These are phyloP conservation scores for Sipunculus nudus DNA, from an alignment of 2,888 invertebrate genomes.

Conservation along the genomic window DNA sequence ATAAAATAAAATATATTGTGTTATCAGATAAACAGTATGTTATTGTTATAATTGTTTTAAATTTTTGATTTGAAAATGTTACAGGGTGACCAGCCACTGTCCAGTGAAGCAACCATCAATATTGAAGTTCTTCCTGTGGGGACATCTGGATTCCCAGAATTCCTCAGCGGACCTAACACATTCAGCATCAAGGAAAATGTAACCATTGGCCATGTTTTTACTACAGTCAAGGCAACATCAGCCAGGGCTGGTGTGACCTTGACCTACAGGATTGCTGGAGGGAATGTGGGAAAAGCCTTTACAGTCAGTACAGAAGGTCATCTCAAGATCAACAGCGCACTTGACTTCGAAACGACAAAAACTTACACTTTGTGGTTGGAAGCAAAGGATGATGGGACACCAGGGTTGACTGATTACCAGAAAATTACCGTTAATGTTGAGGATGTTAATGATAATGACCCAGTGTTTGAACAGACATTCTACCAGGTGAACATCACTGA, in stretches of 20 bases:
- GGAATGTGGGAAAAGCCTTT: slow-evolving; percentile 91
- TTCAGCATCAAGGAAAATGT: slow-evolving; percentile 69
- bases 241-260: slow-evolving; percentile 50
- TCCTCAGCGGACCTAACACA: slow-evolving; percentile 70
- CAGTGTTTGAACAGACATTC: slow-evolving; percentile 77
- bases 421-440: slow-evolving; percentile 84
- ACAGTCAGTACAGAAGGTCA: slow-evolving; percentile 82
- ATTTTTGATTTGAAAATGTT: too few species aligned
- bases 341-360: slow-evolving; percentile 88
- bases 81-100: slow-evolving; percentile 74
- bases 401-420: slow-evolving; percentile 44
- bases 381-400: slow-evolving; percentile 68
- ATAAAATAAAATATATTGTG: too few species aligned
- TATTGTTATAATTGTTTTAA: too few species aligned
- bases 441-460: slow-evolving; percentile 92
- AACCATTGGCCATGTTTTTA: slow-evolving; percentile 70
- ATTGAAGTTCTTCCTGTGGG: slow-evolving; percentile 81
- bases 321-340: slow-evolving; percentile 78
- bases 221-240: slow-evolving; percentile 79
- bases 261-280: slow-evolving; percentile 87
- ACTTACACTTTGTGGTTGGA: slow-evolving; percentile 92
- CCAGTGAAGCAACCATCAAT: slow-evolving; percentile 79
- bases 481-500: slow-evolving; percentile 88
- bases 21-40: too few species aligned
- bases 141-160: slow-evolving; percentile 77